phyloP scores from a whole-genome alignment of 2,888 invertebrate genomes.

The Poecilus cupreus region DNA sequence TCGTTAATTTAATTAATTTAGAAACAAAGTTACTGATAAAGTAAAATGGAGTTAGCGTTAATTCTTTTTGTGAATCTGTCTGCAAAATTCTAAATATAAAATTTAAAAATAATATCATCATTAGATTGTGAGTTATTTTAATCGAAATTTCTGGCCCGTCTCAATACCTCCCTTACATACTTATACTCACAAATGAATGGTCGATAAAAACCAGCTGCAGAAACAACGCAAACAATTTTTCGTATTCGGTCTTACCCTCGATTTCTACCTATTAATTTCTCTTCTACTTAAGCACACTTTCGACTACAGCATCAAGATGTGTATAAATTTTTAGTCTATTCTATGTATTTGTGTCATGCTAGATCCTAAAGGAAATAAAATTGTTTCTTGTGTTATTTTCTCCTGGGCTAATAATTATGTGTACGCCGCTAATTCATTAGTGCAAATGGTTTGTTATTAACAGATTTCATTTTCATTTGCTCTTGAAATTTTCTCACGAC shows the following conservation, averaged over 20 bases:
- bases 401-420: constrained; percentile 1
- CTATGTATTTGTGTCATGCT: constrained; percentile 37
- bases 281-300: not conserved
- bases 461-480: not conserved
- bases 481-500: not conserved
- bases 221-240: no score
- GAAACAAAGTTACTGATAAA: no score
- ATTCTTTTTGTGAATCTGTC: no score
- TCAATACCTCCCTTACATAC: no score
- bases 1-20: no score
- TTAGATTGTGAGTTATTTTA: no score
- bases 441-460: not conserved
- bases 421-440: not conserved
- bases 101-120: no score
- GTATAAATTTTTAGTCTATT: constrained; percentile 19
- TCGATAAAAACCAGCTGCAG: no score
- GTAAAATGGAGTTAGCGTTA: no score
- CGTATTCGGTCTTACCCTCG: constrained; percentile 14
- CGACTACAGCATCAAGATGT: not conserved
- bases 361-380: constrained; percentile 19
- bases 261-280: constrained; percentile 28
- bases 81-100: no score
- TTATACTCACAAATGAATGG: no score
- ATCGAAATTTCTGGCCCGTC: no score
- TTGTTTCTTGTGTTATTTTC: constrained; percentile 27